Evolutionary conservation across 2,797 vertebrate genomes (phyloP).

Genomic region (Coluber constrictor): DNA sequence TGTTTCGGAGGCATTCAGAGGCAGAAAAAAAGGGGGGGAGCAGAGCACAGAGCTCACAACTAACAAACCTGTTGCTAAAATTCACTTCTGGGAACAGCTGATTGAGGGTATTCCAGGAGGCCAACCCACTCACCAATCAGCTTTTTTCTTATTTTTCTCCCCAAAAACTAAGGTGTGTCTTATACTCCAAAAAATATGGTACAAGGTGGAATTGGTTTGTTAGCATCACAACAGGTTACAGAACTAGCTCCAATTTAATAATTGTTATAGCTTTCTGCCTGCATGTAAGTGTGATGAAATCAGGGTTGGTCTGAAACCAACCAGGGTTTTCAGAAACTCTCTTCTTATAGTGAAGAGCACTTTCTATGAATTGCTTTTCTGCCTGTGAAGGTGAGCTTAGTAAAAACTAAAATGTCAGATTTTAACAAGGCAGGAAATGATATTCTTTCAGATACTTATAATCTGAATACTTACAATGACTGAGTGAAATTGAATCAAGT

Average conservation of each 20-base stretch:
- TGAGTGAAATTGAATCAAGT: constrained; percentile 50
- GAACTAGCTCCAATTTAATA: background rate
- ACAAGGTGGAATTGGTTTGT: constrained; percentile 23
- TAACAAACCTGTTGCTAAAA: too few relatives aligned
- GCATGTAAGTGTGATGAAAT: background rate
- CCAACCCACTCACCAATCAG: too few relatives aligned
- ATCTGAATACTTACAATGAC: background rate
- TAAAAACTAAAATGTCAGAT: constrained; percentile 57
- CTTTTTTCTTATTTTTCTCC: too few relatives aligned
- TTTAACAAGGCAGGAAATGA: constrained; percentile 23
- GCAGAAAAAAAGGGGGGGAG: too few relatives aligned
- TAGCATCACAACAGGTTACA: background rate
- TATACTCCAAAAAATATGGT: too few relatives aligned
- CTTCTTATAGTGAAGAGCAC: constrained; percentile 29
- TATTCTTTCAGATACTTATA: constrained; percentile 47
- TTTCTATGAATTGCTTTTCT: constrained; percentile 48
- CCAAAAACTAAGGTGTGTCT: too few relatives aligned
- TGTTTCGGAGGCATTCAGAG: too few relatives aligned
- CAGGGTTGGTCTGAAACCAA: constrained; percentile 22
- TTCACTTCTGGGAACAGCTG: too few relatives aligned
- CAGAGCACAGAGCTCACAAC: too few relatives aligned
- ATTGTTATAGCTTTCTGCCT: background rate
- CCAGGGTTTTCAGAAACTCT: constrained; percentile 33
- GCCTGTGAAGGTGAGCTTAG: constrained; percentile 26
- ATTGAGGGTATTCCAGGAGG: too few relatives aligned